Evolutionary conservation across 2,888 invertebrate species (phyloP).

Genomic region (Cetonia aurata): DNA sequence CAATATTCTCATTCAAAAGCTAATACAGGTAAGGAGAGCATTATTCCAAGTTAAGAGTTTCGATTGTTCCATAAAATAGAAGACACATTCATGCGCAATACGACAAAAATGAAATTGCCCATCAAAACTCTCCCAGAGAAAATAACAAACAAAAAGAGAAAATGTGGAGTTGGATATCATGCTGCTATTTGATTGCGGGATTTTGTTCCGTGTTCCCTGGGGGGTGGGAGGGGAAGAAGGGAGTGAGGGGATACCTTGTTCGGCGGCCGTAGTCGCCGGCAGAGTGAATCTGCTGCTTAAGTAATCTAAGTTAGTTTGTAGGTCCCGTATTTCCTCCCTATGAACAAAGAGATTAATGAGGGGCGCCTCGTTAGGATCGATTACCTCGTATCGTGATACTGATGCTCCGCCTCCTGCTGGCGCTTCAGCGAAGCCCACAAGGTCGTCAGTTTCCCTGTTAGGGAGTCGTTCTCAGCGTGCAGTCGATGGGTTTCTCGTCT

Average conservation of each 20-base stretch:
- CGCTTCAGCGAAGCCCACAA: conserved; percentile 75
- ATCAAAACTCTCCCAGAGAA: background rate
- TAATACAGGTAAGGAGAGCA: background rate
- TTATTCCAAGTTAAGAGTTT: background rate
- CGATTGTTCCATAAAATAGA: background rate
- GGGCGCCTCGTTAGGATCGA: conserved; percentile 53
- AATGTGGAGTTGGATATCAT: background rate
- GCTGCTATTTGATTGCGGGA: background rate
- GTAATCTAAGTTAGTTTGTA: conserved; percentile 83
- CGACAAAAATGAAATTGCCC: background rate
- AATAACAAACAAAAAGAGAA: background rate
- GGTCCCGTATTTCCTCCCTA: conserved; percentile 84
- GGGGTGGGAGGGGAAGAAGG: background rate
- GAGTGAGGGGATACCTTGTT: conserved; percentile 56
- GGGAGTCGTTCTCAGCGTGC: conserved; percentile 73
- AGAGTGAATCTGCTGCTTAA: conserved; percentile 68
- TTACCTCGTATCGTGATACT: conserved; percentile 52
- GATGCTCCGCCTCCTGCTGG: conserved; percentile 53
- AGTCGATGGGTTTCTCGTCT: conserved; percentile 74
- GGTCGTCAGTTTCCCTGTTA: conserved; percentile 73
- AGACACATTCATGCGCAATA: background rate
- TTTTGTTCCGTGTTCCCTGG: too few relatives aligned
- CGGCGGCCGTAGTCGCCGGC: conserved; percentile 56
- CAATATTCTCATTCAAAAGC: too few relatives aligned
- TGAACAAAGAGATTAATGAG: conserved; percentile 60